Conservation (phyloP, 2,113 vertebrate species). For the Bucco capensis region DNA sequence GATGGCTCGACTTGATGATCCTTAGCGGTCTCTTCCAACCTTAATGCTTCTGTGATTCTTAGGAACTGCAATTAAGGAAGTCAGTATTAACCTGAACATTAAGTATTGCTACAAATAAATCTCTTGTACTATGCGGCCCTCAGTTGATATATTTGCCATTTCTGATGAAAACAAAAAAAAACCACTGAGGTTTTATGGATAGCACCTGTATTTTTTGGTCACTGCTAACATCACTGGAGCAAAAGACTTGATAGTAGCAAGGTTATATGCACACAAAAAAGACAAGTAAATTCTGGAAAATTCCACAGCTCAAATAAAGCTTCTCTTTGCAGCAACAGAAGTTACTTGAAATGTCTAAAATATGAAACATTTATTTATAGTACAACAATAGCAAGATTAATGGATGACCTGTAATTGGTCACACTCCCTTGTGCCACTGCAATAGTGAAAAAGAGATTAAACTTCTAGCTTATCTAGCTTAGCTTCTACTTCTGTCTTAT, state of each 20-base stretch:
- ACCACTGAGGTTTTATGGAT: background rate
- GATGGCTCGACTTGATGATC: too few species aligned
- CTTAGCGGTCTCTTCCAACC: too few species aligned
- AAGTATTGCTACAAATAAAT: background rate
- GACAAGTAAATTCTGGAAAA: background rate
- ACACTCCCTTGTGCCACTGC: background rate
- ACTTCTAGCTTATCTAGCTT: too few species aligned
- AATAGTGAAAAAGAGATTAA: background rate
- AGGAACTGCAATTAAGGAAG: background rate
- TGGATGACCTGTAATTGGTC: background rate
- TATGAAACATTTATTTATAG: background rate
- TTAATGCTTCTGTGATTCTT: too few species aligned
- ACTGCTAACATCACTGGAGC: background rate
- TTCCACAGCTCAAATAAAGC: background rate
- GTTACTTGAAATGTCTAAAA: background rate
- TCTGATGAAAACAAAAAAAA: background rate
- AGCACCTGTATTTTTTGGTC: background rate
- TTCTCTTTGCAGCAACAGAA: background rate
- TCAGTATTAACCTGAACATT: background rate
- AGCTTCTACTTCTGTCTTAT: background rate
- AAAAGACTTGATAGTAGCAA: background rate
- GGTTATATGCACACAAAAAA: background rate
- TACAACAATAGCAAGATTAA: background rate
- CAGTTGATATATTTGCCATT: background rate
- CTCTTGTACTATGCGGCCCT: background rate